phyloP scores from a whole-genome alignment of 2,113 vertebrate species.

The Stegastes partitus region DNA sequence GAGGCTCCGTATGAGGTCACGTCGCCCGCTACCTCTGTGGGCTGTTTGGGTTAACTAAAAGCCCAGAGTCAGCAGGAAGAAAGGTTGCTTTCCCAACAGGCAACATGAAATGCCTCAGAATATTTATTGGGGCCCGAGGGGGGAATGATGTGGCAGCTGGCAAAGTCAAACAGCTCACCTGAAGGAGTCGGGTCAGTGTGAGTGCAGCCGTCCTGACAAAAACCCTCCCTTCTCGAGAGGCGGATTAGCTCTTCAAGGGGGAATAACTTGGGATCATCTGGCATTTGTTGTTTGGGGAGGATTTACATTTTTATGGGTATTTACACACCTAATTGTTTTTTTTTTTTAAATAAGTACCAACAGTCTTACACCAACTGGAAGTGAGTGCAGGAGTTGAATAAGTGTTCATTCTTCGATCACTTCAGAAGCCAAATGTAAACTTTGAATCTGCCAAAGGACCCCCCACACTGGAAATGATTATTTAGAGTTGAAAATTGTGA shows the following conservation, averaged over 20 bases:
- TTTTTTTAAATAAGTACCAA: conserved; percentile 27
- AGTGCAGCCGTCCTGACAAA: conserved; percentile 59
- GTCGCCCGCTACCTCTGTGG: conserved; percentile 34
- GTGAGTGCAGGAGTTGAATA: not conserved
- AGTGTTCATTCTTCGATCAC: conserved; percentile 3
- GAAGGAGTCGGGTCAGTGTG: conserved; percentile 50
- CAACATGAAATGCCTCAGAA: conserved; percentile 69
- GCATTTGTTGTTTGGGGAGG: conserved; percentile 40
- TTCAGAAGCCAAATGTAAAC: not conserved
- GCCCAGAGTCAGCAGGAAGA: conserved; percentile 57
- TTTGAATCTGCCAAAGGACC: not conserved
- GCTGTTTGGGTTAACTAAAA: conserved; percentile 60
- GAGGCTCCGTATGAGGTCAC: conserved; percentile 9
- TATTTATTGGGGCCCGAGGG: conserved; percentile 62
- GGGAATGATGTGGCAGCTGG: conserved; percentile 62
- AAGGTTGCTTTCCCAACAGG: conserved; percentile 54
- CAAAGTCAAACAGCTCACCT: conserved; percentile 71
- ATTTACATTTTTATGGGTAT: conserved; percentile 39
- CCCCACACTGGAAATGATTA: not conserved
- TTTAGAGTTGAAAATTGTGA: not conserved
- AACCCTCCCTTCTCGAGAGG: conserved; percentile 21
- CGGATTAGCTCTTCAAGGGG: conserved; percentile 24
- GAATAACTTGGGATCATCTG: conserved; percentile 31
- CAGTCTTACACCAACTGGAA: not conserved
- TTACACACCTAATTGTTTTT: conserved; percentile 43